These are phyloP conservation scores for Agriotes lineatus DNA, from an alignment of 2,888 invertebrate genomes.

Conservation along the genomic window DNA sequence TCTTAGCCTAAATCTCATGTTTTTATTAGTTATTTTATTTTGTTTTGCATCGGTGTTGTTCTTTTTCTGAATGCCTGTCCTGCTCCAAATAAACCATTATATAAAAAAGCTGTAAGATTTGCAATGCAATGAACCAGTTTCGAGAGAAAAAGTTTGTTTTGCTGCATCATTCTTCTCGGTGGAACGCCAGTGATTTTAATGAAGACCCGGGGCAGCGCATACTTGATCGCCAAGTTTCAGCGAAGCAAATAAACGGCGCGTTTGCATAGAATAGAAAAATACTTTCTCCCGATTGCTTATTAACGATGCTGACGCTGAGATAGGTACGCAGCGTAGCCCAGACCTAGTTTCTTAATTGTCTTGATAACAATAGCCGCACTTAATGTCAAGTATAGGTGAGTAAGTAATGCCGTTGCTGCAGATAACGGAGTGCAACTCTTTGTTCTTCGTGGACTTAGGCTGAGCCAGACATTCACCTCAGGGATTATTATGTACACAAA, in stretches of 20 bases:
- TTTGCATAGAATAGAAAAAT: constrained; percentile 14
- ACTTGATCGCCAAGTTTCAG: constrained; percentile 6
- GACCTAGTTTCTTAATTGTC: constrained; percentile 24
- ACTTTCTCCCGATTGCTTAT: constrained; percentile 6
- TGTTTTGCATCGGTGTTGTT: too few species aligned
- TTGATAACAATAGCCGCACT: constrained; percentile 21
- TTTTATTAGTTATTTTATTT: too few species aligned
- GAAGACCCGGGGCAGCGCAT: background rate
- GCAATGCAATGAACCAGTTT: background rate
- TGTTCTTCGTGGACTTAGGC: background rate
- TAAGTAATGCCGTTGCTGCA: background rate
- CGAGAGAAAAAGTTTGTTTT: background rate
- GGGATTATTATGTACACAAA: background rate
- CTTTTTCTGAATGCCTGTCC: too few species aligned
- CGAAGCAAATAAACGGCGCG: constrained; percentile 2
- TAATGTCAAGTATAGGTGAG: constrained; percentile 19
- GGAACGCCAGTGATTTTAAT: constrained; percentile 10
- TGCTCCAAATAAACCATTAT: too few species aligned
- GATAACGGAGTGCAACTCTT: constrained; percentile 8
- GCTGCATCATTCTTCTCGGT: background rate
- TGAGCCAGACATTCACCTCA: background rate
- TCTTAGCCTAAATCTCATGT: too few species aligned
- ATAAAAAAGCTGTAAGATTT: too few species aligned
- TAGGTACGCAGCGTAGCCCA: constrained; percentile 8
- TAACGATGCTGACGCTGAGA: background rate